Conservation (phyloP, 1,140 invertebrate genomes). For the Choristoneura fumiferana region DNA sequence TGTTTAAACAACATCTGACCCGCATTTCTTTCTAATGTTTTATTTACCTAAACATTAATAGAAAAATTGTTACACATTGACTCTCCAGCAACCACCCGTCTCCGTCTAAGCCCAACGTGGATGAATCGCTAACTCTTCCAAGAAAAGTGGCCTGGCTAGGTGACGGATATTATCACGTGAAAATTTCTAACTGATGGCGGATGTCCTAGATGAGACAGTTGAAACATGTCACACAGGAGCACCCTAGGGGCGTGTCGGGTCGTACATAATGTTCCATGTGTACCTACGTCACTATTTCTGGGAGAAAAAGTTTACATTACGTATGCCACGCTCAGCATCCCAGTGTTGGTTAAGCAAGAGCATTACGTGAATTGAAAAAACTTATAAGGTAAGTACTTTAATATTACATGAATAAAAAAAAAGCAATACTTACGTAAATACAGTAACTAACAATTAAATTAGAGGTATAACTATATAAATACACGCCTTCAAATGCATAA, state of each 20-base stretch:
- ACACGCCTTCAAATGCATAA: too few species aligned
- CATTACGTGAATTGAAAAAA: conserved; percentile 19
- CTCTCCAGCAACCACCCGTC: too few species aligned
- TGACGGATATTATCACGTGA: conserved; percentile 14
- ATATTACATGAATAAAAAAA: neutral
- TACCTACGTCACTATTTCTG: neutral
- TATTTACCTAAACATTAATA: too few species aligned
- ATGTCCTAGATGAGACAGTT: conserved; percentile 47
- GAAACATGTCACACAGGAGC: conserved; percentile 43
- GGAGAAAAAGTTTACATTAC: conserved; percentile 14
- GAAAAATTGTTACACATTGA: too few species aligned
- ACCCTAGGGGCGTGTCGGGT: conserved; percentile 22
- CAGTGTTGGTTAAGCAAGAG: conserved; percentile 19
- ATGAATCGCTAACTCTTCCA: neutral
- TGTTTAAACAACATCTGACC: too few species aligned
- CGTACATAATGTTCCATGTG: neutral
- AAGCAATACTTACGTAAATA: neutral
- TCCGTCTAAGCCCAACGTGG: neutral
- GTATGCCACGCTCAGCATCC: conserved; percentile 3
- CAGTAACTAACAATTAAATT: too few species aligned
- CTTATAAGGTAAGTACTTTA: neutral
- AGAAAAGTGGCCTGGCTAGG: conserved; percentile 3
- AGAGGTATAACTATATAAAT: too few species aligned
- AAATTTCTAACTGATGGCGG: conserved; percentile 61
- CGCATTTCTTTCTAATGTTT: too few species aligned